These are phyloP conservation scores for Electrophaes corylata DNA, from an alignment of 2,888 invertebrate species.

Conservation along the genomic window DNA sequence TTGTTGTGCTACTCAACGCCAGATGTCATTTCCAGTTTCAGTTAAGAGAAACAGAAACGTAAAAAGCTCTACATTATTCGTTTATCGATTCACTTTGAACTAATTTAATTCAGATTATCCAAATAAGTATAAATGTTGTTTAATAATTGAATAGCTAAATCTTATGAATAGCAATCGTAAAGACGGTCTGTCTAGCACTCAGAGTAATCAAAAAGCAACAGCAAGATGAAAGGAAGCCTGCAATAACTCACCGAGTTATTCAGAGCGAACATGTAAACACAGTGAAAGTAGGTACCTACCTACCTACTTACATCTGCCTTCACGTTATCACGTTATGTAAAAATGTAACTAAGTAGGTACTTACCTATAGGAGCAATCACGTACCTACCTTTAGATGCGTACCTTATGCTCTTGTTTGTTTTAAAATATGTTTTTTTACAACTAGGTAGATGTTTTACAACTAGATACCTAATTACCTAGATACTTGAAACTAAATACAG, in stretches of 20 bases:
- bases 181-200: not conserved
- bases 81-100: no score
- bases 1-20: conserved; percentile 13
- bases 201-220: not conserved
- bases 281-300: conserved; percentile 12
- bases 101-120: no score
- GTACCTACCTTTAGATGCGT: not conserved
- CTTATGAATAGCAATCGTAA: not conserved
- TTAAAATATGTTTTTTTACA: no score
- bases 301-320: not conserved
- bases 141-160: not conserved
- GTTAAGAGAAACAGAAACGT: not conserved
- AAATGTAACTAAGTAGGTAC: no score
- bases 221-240: conserved; percentile 7
- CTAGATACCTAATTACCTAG: no score
- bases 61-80: not conserved
- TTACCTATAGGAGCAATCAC: not conserved
- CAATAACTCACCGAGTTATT: conserved; percentile 8
- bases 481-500: no score
- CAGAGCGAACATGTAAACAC: conserved; percentile 14
- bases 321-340: conserved; percentile 2
- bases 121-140: not conserved
- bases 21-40: conserved; percentile 8
- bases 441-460: no score
- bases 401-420: no score